phyloP scores from a whole-genome alignment of 2,797 vertebrate species.

The Catamblyrhynchus diadema region DNA sequence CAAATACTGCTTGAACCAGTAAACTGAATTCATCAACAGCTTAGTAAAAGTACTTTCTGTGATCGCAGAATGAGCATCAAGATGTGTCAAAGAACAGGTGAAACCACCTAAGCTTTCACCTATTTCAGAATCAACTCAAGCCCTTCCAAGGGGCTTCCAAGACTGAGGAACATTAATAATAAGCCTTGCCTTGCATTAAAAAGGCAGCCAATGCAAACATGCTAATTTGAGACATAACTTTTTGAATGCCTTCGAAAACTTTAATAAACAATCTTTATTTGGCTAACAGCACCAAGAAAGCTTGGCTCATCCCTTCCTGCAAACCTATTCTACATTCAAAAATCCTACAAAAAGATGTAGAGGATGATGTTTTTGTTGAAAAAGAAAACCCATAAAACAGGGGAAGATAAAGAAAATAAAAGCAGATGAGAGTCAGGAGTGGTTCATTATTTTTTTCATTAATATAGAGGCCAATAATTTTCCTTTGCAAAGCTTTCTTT shows the following conservation, averaged over 20 bases:
- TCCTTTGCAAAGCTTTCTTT: neutral
- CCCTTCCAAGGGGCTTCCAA: accelerated
- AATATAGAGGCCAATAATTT: neutral
- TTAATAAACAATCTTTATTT: neutral
- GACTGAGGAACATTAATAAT: neutral
- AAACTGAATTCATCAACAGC: neutral
- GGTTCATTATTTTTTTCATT: neutral
- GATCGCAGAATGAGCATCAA: neutral
- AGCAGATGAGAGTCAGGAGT: neutral
- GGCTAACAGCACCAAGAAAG: neutral
- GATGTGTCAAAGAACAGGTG: neutral
- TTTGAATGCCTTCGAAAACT: neutral
- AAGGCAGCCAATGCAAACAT: neutral
- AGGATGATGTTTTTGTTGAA: neutral
- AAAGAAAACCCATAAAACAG: neutral
- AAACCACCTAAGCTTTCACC: neutral
- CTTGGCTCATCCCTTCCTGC: neutral
- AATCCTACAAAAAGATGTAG: neutral
- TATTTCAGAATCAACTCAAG: neutral
- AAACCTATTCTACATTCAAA: neutral
- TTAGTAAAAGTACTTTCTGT: neutral
- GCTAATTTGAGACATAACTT: neutral
- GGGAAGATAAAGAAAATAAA: neutral
- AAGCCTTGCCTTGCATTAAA: neutral
- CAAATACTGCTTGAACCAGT: neutral